phyloP scores from a whole-genome alignment of 1,140 invertebrate genomes.

The Cardiocondyla obscurior region DNA sequence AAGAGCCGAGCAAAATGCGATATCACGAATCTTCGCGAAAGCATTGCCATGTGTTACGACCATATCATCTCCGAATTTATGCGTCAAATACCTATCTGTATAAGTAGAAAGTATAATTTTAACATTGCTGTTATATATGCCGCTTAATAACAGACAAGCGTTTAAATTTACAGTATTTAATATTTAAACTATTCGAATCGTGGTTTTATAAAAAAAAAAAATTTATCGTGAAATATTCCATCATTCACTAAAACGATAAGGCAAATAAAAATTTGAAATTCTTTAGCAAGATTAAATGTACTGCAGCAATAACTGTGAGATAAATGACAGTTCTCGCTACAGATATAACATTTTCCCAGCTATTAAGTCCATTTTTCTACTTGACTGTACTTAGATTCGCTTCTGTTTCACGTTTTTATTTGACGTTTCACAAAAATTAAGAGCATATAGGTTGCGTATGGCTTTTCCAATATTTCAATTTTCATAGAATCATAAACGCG shows the following conservation, averaged over 20 bases:
- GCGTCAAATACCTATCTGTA: not conserved
- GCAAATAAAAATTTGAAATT: not conserved
- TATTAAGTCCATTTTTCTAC: not conserved
- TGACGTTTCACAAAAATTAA: not conserved
- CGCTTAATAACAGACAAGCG: not conserved
- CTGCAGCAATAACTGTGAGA: not conserved
- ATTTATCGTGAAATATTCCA: not conserved
- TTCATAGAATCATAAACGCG: not conserved
- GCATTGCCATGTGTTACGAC: not conserved
- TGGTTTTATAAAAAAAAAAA: not conserved
- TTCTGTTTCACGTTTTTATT: not conserved
- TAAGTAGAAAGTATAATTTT: conserved; percentile 16
- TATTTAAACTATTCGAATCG: not conserved
- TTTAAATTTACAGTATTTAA: not conserved
- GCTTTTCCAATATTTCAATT: conserved; percentile 5
- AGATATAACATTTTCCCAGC: not conserved
- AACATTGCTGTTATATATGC: not conserved
- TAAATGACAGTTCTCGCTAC: conserved; percentile 10
- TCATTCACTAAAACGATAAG: not conserved
- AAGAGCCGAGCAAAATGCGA: conserved; percentile 35
- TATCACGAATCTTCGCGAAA: conserved; percentile 40
- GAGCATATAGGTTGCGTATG: not conserved
- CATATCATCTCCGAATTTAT: conserved; percentile 18
- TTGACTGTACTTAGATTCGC: too few species aligned
- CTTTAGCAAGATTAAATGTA: not conserved